Evolutionary conservation across 2,888 invertebrate species (phyloP).

Genomic region (Sialis fuliginosa): DNA sequence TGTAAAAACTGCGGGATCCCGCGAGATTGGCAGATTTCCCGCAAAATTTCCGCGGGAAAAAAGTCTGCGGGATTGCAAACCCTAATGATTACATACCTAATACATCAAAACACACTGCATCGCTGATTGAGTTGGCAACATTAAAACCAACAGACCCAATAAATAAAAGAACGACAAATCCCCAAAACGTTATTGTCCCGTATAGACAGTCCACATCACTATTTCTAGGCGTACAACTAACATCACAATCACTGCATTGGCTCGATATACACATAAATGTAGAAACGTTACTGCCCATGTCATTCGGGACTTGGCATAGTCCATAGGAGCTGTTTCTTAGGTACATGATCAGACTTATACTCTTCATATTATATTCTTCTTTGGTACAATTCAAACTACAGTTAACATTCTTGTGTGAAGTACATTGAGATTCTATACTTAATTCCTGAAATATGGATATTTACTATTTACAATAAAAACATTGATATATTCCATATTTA

Average conservation of each 20-base stretch:
- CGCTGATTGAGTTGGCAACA: constrained; percentile 72
- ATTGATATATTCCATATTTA: too few species aligned
- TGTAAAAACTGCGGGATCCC: too few species aligned
- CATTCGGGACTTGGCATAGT: neutral
- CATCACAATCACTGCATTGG: too few species aligned
- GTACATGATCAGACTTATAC: neutral
- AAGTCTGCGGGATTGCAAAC: too few species aligned
- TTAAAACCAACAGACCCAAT: constrained; percentile 65
- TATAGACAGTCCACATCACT: too few species aligned
- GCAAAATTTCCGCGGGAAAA: too few species aligned
- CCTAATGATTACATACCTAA: constrained; percentile 38
- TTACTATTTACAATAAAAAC: too few species aligned
- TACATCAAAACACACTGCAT: constrained; percentile 80
- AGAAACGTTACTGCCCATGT: neutral
- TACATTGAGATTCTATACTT: neutral
- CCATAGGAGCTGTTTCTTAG: neutral
- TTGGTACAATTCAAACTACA: neutral
- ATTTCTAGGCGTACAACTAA: too few species aligned
- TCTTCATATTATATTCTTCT: neutral
- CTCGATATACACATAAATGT: too few species aligned
- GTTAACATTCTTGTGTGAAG: neutral
- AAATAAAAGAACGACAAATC: constrained; percentile 51
- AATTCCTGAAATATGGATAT: neutral
- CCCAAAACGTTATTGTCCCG: constrained; percentile 45
- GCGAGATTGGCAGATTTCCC: too few species aligned